Evolutionary conservation across 2,113 vertebrate species (phyloP).

Genomic region (Psophia crepitans): DNA sequence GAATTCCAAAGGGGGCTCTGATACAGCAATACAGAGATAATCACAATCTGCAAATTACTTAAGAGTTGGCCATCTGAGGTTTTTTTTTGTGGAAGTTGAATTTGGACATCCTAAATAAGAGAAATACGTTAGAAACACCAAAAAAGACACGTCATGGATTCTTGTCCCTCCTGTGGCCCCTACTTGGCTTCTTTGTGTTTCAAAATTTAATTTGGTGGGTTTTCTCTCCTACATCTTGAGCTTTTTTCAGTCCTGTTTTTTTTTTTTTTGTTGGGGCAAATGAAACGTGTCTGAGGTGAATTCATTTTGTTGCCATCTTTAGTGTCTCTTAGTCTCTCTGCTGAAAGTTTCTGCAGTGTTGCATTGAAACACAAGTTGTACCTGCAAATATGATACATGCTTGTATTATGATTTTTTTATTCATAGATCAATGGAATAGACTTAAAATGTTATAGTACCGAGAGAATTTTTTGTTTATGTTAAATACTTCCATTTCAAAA

Average conservation of each 20-base stretch:
- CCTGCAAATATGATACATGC: rapidly evolving
- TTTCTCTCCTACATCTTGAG: neutral
- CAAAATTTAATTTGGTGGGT: neutral
- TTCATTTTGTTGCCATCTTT: neutral
- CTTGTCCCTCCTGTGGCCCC: neutral
- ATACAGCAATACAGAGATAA: neutral
- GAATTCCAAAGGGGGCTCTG: neutral
- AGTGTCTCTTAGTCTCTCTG: neutral
- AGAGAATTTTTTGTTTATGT: neutral
- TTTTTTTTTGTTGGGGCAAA: neutral
- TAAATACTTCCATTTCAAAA: neutral
- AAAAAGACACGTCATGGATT: neutral
- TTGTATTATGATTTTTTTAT: neutral
- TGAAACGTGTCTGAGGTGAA: neutral
- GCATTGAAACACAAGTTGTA: neutral
- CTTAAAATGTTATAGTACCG: neutral
- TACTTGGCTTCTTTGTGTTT: neutral
- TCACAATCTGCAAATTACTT: neutral
- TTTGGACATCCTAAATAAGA: neutral
- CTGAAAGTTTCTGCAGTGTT: neutral
- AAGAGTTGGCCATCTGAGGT: neutral
- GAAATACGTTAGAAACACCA: neutral
- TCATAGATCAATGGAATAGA: neutral
- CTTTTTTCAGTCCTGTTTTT: rapidly evolving
- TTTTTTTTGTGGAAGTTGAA: neutral